Base-by-base conservation (phyloP, 2,797 vertebrate genomes). In the Gobio occitaniae region DNA sequence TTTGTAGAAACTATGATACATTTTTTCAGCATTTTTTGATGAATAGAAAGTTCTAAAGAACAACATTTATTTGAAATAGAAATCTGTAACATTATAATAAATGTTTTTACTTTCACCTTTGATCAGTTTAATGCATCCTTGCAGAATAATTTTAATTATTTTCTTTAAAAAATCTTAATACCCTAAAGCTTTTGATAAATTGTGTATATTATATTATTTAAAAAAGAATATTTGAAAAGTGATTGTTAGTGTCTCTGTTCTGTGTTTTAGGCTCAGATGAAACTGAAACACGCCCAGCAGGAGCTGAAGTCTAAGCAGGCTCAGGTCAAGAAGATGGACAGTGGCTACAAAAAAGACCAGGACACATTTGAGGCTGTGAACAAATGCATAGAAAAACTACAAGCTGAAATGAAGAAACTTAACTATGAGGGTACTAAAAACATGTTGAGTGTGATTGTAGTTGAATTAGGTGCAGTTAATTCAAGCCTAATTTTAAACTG, bases 311-410 rank as follows among this genome's bases (percentile, higher is more conserved):
- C 91, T 83, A 99, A 97, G 90, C 95, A 97, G 92, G 91, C 95
- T 4, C 96, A 98, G 93, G 95, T 97, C 81, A 98, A 97, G 89
- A 97, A 97, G 86, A 95, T 97, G 96, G 97, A 99, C 80, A 80
- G 89, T 48, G 95, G 96, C 32, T 99, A 98, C 91, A 96, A 96
- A 90, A 97, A 97, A 86, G 96, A 98, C 86, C 93, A 94, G 89
- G 96, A 96, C 56, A 84, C 92, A 16, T 89, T 97, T 85, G 94
- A 97, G 92, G 92, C 93, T 25, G 91, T 97, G 6, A 95, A 85
- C 87, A 94, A 92, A 87, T 91, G 84, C 88, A 96, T 93, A 89
- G 95, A 94, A 88, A 95, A 95, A 75, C 90, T 99, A 3, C 94
- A 98, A 92, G 88, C 90, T 0, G 94, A 98, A 92, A 94, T 99